Evolutionary conservation across 1,140 invertebrate genomes (phyloP).

Genomic region (Danaus plexippus): DNA sequence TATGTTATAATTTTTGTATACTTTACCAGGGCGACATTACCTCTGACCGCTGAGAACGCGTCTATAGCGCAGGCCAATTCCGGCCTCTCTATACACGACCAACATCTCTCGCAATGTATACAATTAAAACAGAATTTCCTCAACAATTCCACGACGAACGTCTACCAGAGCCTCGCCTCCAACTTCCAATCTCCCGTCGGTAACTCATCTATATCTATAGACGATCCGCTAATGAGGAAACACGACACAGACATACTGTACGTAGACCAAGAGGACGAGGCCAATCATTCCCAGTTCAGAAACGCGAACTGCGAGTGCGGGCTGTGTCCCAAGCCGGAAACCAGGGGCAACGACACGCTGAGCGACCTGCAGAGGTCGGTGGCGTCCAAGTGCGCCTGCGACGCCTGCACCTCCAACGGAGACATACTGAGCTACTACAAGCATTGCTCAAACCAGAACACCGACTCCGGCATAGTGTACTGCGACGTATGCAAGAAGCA

Average conservation of each 20-base stretch:
- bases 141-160: constrained; percentile 56
- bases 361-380: constrained; percentile 67
- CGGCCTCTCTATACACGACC: constrained; percentile 66
- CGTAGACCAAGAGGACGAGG: constrained; percentile 52
- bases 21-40: constrained; percentile 79
- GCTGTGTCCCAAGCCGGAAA: constrained; percentile 52
- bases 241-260: constrained; percentile 57
- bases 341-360: constrained; percentile 45
- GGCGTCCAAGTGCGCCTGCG: constrained; percentile 54
- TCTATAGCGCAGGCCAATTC: constrained; percentile 69
- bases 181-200: constrained; percentile 50
- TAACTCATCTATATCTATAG: constrained; percentile 48
- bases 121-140: constrained; percentile 67
- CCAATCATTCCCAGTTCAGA: constrained; percentile 35
- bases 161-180: constrained; percentile 53
- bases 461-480: constrained; percentile 61
- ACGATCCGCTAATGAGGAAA: constrained; percentile 53
- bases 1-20: constrained; percentile 1
- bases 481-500: constrained; percentile 67
- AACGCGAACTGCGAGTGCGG: constrained; percentile 64
- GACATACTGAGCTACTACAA: constrained; percentile 57
- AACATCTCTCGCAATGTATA: constrained; percentile 72
- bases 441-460: constrained; percentile 53
- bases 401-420: constrained; percentile 58
- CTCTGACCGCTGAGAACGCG: constrained; percentile 76